Evolutionary conservation across 2,797 vertebrate genomes (phyloP).

Genomic region (Chelmon rostratus): DNA sequence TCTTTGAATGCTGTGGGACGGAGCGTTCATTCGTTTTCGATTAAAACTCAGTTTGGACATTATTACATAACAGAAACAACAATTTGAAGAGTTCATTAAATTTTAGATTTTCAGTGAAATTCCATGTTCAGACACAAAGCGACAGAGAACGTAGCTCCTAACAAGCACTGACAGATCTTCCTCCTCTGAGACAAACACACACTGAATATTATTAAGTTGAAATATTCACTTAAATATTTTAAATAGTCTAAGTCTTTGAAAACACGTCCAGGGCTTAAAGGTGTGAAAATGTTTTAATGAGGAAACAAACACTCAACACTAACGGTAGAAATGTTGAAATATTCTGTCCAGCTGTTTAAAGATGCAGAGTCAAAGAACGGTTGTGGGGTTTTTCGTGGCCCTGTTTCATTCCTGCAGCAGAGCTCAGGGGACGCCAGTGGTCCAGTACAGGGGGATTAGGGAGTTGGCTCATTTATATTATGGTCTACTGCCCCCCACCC

Average conservation of each 20-base stretch:
- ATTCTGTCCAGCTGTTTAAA: too few species aligned
- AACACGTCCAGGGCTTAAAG: neutral
- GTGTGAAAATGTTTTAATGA: neutral
- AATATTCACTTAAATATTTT: neutral
- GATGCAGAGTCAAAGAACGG: neutral
- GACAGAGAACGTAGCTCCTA: too few species aligned
- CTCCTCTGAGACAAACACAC: too few species aligned
- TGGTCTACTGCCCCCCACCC: constrained; percentile 23
- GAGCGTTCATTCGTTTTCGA: too few species aligned
- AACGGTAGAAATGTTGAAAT: neutral
- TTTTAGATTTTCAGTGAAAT: too few species aligned
- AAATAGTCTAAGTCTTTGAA: neutral
- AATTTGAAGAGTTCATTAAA: too few species aligned
- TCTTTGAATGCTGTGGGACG: too few species aligned
- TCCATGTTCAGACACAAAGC: too few species aligned
- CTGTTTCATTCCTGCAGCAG: constrained; percentile 21
- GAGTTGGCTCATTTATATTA: constrained; percentile 42
- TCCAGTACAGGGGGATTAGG: constrained; percentile 19
- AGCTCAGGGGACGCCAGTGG: constrained; percentile 6
- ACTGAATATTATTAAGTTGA: neutral
- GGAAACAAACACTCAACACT: neutral
- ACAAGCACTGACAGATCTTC: too few species aligned
- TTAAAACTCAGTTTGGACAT: neutral
- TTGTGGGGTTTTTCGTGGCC: neutral
- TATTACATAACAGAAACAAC: too few species aligned